phyloP scores from a whole-genome alignment of 1,140 invertebrate genomes.

The Ectropis grisescens region DNA sequence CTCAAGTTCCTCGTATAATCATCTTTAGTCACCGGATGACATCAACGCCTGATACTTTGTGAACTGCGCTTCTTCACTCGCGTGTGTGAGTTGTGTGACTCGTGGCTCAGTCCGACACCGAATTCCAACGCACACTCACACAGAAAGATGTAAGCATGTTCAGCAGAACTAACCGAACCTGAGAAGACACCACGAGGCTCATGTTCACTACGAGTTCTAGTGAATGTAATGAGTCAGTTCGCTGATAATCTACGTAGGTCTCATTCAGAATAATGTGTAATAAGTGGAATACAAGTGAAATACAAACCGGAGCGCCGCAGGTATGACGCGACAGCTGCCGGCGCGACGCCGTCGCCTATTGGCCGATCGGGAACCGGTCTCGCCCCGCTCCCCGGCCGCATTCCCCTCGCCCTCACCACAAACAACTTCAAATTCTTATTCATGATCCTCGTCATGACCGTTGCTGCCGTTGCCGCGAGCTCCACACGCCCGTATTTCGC shows the following conservation, averaged over 20 bases:
- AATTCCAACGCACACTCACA: too few species aligned
- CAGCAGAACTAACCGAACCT: too few species aligned
- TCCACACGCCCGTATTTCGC: conserved; percentile 43
- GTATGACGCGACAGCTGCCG: conserved; percentile 59
- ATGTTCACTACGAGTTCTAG: conserved; percentile 10
- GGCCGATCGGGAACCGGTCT: conserved; percentile 47
- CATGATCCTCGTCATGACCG: conserved; percentile 54
- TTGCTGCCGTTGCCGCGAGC: conserved; percentile 44
- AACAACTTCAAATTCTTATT: conserved; percentile 64
- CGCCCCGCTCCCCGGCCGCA: conserved; percentile 18
- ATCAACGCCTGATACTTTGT: too few species aligned
- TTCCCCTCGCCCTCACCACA: conserved; percentile 23
- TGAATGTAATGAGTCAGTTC: conserved; percentile 24
- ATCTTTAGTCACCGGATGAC: conserved; percentile 12
- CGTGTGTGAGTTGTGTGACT: too few species aligned
- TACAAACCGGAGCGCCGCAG: conserved; percentile 27
- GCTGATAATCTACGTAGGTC: conserved; percentile 24
- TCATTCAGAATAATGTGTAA: conserved; percentile 42
- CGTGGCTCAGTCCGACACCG: too few species aligned
- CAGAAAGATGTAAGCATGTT: too few species aligned
- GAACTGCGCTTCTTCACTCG: too few species aligned
- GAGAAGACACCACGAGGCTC: too few species aligned
- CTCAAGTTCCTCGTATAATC: too few species aligned
- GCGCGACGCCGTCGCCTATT: conserved; percentile 41
- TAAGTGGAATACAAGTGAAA: conserved; percentile 30